Evolutionary conservation across 2,113 vertebrate genomes (phyloP).

Genomic region (Macaca nemestrina): DNA sequence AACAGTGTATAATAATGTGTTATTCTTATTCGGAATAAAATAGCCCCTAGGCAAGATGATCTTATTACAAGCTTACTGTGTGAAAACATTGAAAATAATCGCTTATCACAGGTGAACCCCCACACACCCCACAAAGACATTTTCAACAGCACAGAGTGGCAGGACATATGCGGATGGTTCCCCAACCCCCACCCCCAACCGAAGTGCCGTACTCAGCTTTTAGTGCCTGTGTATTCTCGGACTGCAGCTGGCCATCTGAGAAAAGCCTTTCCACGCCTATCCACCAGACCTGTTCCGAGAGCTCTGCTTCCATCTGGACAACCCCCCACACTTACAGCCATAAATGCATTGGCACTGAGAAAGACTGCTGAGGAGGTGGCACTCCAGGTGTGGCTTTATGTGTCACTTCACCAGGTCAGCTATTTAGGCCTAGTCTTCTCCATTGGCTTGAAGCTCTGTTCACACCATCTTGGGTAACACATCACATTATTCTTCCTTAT

Average conservation of each 20-base stretch:
- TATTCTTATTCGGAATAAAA: conserved; percentile 42
- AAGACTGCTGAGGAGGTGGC: conserved; percentile 61
- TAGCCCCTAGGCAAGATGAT: not conserved
- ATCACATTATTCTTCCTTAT: conserved; percentile 79
- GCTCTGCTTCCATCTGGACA: conserved; percentile 47
- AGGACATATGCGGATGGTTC: not conserved
- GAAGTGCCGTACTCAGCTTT: not conserved
- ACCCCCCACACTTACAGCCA: conserved; percentile 71
- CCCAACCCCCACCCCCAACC: conserved; percentile 13
- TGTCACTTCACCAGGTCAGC: conserved; percentile 53
- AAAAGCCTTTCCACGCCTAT: conserved; percentile 52
- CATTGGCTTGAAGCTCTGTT: conserved; percentile 73
- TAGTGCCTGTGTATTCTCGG: conserved; percentile 14
- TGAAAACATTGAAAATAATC: not conserved
- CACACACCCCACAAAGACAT: conserved; percentile 35
- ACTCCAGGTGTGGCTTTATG: conserved; percentile 64
- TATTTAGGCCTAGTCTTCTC: conserved; percentile 71
- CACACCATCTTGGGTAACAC: conserved; percentile 75
- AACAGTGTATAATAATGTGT: not conserved
- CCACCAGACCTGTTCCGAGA: conserved; percentile 26
- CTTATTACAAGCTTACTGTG: conserved; percentile 7
- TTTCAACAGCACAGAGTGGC: not conserved
- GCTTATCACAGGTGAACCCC: conserved; percentile 2
- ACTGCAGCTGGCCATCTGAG: conserved; percentile 44
- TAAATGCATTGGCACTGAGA: conserved; percentile 73